Base-by-base conservation (phyloP, 2,888 invertebrate genomes). In the Aphodius sticticus region DNA sequence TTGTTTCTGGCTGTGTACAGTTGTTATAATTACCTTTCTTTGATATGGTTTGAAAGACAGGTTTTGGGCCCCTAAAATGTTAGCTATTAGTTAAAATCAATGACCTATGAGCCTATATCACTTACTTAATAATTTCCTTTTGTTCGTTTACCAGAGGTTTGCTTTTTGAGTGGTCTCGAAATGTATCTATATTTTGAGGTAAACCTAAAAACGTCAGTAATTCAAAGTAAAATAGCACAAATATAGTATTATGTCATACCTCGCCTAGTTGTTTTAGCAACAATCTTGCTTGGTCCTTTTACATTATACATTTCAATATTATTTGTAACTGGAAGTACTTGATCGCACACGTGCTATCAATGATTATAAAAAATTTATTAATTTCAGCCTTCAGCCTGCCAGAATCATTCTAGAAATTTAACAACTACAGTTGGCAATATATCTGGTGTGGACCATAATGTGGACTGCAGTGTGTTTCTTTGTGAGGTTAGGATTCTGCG, bases 201-300 rank as follows among this genome's bases (percentile, higher is more conserved):
- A 96, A 92, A 86, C 95, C 96, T 96, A 85, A 75, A 87, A 87
- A 80, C 35, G n/a, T 74, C 9, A 35, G 37, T 53, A 53, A 53
- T 53, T 7, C 53, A 76, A 81, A 78, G 70, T 70, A 77, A 76
- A 79, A 76, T 76, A 81, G 14, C 16, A 53, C n/a, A 78, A 76
- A 76, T 70, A 69, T n/a, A 15, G 15, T 69, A 76, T 69, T 69
- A 81, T 70, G 80, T 77, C 71, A 80, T 85, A 88, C 88, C 88
- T 86, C 96, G 95, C 92, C 96, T 92, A 86, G 96, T 92, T 84
- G 96, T 95, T 92, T 96, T 96, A 82, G 96, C 95, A 86, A 95
- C 95, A 88, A 96, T 95, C 91, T 96, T 96, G 90, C 95, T 96
- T 82, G 96, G 96, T 83, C 96, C 95, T 90, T 96, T 96, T 87